Percentiles rank a stretch among this genome's conserved stretches.
These are phyloP conservation scores for Plebejus argus DNA, from an alignment of 2,888 invertebrate genomes.

Conservation along the genomic window DNA sequence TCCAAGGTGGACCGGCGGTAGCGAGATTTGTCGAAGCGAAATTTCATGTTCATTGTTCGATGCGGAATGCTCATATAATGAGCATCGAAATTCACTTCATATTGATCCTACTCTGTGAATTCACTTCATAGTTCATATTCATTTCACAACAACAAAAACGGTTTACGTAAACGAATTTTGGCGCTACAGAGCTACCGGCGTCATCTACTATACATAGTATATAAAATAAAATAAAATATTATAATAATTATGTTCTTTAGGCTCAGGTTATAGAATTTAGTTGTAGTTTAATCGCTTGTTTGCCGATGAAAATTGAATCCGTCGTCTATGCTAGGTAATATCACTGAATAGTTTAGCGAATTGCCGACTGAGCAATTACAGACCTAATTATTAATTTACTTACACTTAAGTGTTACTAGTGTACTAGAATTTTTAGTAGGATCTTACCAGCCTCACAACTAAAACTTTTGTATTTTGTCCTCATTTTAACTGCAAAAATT, in stretches of 20 bases:
- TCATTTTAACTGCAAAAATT: too few relatives aligned
- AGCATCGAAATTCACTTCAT: background rate
- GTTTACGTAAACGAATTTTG: too few relatives aligned
- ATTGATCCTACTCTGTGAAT: background rate
- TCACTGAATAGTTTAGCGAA: conserved; percentile 6
- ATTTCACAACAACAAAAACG: too few relatives aligned
- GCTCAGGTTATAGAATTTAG: too few relatives aligned
- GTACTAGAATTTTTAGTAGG: background rate
- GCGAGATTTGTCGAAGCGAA: background rate
- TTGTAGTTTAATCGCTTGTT: background rate
- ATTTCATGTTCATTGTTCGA: background rate
- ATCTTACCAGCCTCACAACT: background rate
- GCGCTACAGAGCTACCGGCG: too few relatives aligned
- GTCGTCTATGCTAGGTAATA: background rate
- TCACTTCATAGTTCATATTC: too few relatives aligned
- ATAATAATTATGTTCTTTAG: too few relatives aligned
- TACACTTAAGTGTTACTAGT: background rate
- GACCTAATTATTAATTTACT: background rate
- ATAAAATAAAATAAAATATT: too few relatives aligned
- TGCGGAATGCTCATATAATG: background rate
- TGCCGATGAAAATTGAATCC: background rate
- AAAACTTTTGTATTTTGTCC: too few relatives aligned
- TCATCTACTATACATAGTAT: too few relatives aligned
- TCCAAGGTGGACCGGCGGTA: background rate
- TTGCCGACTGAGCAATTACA: conserved; percentile 39